These are phyloP conservation scores for Crotalus tigris DNA, from an alignment of 2,113 vertebrate species.

Conservation along the genomic window DNA sequence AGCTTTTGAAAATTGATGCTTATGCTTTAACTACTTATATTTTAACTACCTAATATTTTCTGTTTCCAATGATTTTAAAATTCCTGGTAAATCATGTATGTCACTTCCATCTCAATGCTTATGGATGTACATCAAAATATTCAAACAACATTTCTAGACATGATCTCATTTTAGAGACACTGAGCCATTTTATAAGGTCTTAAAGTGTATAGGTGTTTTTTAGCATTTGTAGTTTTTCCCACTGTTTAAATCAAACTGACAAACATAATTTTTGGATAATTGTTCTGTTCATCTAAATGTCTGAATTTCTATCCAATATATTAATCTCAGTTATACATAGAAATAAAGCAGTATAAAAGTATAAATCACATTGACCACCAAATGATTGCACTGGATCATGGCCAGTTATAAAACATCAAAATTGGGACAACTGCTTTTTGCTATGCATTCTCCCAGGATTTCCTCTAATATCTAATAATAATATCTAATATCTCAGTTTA, in stretches of 20 bases:
- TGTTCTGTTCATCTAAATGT: slow-evolving; percentile 40
- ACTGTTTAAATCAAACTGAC: slow-evolving; percentile 41
- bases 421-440: too few relatives aligned
- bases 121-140: slow-evolving; percentile 45
- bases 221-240: slow-evolving; percentile 37
- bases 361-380: too few relatives aligned
- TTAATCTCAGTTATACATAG: not conserved
- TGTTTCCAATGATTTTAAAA: slow-evolving; percentile 52
- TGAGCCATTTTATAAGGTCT: slow-evolving; percentile 49
- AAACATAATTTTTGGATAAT: slow-evolving; percentile 42
- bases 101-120: slow-evolving; percentile 39
- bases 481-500: too few relatives aligned
- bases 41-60: slow-evolving; percentile 54
- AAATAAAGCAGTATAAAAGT: not conserved
- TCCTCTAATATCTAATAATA: too few relatives aligned
- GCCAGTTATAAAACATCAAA: too few relatives aligned
- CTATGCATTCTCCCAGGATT: too few relatives aligned
- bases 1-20: slow-evolving; percentile 44
- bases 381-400: too few relatives aligned
- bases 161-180: slow-evolving; percentile 33
- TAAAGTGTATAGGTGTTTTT: slow-evolving; percentile 44
- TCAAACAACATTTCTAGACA: slow-evolving; percentile 49
- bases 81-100: slow-evolving; percentile 47
- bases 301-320: slow-evolving; percentile 8
- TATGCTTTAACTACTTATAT: slow-evolving; percentile 29